phyloP scores from a whole-genome alignment of 2,888 invertebrate species.

The Azorinus chamasolen region DNA sequence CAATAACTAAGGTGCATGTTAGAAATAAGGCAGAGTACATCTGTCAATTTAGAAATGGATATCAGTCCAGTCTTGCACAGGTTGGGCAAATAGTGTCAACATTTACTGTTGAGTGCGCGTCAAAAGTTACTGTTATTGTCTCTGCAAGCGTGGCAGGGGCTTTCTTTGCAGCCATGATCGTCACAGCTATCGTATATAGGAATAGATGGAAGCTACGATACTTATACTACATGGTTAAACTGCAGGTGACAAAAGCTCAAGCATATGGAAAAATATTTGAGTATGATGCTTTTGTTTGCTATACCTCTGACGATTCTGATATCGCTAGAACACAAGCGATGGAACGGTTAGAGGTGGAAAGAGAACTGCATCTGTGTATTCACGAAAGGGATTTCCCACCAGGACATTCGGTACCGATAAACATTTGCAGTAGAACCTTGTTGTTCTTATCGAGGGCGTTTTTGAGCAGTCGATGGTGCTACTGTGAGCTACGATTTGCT shows the following conservation, averaged over 20 bases:
- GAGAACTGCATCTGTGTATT: conserved; percentile 24
- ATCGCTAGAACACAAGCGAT: conserved; percentile 18
- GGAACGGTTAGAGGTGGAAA: conserved; percentile 19
- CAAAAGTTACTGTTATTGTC: conserved; percentile 8
- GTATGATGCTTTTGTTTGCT: too few species aligned
- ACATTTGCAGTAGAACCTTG: conserved; percentile 34
- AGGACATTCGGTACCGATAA: conserved; percentile 40
- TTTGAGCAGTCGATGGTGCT: conserved; percentile 35
- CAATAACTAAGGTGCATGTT: too few species aligned
- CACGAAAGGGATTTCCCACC: conserved; percentile 50
- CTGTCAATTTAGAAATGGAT: too few species aligned
- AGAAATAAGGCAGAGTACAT: too few species aligned
- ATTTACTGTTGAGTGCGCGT: neutral
- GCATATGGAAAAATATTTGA: too few species aligned
- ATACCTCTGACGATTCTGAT: conserved; percentile 28
- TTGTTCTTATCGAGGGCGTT: conserved; percentile 34
- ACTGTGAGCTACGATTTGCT: conserved; percentile 22
- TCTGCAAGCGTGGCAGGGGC: neutral
- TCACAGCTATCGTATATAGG: neutral
- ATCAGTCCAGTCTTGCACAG: too few species aligned
- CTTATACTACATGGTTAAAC: conserved; percentile 9
- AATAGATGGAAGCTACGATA: neutral
- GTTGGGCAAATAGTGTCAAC: too few species aligned
- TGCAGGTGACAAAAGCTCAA: too few species aligned
- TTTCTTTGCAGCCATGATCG: neutral